Conservation (phyloP, 1,140 invertebrate species). For the Drosophila nebulosa region DNA sequence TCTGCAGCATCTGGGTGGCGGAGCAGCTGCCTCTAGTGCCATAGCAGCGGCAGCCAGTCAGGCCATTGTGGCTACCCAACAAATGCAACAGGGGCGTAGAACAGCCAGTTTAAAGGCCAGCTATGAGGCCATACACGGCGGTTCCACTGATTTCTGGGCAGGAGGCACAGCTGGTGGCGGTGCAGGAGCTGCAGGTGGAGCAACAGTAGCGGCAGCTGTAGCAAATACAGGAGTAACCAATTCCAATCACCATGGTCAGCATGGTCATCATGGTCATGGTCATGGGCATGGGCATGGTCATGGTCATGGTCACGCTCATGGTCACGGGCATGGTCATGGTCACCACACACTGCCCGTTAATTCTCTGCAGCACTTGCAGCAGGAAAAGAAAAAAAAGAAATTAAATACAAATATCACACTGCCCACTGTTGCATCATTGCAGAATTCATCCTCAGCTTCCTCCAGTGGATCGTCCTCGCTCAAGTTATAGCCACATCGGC, state of each 20-base stretch:
- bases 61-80: constrained; percentile 97
- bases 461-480: not conserved
- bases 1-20: constrained; percentile 83
- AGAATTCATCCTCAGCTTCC: not conserved
- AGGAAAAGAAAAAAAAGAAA: constrained; percentile 11
- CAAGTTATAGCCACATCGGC: not conserved
- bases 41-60: constrained; percentile 97
- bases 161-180: constrained; percentile 27
- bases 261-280: not conserved
- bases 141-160: constrained; percentile 83
- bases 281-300: constrained; percentile 24
- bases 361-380: not conserved
- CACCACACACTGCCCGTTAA: not conserved
- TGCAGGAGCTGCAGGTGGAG: constrained; percentile 5
- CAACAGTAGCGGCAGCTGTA: constrained; percentile 18
- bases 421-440: not conserved
- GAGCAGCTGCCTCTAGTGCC: constrained; percentile 86
- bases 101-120: constrained; percentile 97
- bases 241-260: constrained; percentile 30
- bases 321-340: constrained; percentile 6
- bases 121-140: constrained; percentile 90
- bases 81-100: constrained; percentile 96
- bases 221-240: constrained; percentile 7
- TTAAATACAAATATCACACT: not conserved
- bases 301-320: constrained; percentile 19